phyloP scores from a whole-genome alignment of 2,113 vertebrate species.

The Pavo muticus region DNA sequence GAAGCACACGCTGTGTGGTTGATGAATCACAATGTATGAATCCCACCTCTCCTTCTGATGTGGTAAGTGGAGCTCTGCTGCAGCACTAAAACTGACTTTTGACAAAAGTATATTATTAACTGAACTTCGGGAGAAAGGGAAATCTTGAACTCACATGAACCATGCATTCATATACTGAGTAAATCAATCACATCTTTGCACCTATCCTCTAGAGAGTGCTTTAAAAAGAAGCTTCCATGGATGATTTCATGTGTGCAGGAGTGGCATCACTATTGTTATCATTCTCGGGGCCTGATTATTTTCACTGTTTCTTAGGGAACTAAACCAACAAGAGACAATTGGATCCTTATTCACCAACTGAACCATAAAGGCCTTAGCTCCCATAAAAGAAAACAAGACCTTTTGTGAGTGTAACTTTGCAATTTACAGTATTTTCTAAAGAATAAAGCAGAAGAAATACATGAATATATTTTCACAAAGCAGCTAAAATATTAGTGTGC shows the following conservation, averaged over 20 bases:
- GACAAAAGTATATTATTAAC: neutral
- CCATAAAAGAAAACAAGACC: neutral
- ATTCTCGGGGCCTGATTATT: neutral
- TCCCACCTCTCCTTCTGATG: neutral
- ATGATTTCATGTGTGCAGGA: neutral
- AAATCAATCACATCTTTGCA: neutral
- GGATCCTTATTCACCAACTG: neutral
- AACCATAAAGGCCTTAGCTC: neutral
- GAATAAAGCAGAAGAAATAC: neutral
- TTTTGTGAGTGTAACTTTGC: neutral
- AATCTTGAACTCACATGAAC: neutral
- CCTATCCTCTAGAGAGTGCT: neutral
- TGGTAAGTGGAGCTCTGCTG: constrained; percentile 22
- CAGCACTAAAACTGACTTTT: neutral
- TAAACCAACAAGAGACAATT: neutral
- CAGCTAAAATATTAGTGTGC: neutral
- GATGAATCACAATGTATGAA: neutral
- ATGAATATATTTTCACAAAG: neutral
- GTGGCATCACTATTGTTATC: neutral
- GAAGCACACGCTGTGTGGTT: fast-evolving
- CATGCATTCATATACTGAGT: neutral
- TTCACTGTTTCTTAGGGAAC: neutral
- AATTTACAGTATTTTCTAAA: neutral
- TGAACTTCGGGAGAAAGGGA: neutral
- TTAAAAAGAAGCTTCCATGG: neutral